Evolutionary conservation across 2,113 vertebrate genomes (phyloP).

Genomic region (Megalops atlanticus): DNA sequence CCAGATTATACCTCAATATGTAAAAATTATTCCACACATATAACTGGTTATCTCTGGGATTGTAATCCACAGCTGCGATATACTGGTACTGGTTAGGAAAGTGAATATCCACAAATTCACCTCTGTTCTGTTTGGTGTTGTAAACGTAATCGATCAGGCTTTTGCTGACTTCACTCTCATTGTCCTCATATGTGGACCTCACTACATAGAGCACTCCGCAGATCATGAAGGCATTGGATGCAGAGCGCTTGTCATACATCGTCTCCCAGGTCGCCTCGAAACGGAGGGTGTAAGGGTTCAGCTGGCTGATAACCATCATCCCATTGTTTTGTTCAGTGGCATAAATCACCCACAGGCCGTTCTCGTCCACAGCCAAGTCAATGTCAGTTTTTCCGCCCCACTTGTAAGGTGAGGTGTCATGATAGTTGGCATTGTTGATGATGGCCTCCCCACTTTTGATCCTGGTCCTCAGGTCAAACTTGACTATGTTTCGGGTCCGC

Average conservation of each 20-base stretch:
- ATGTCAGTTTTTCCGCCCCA: constrained; percentile 99
- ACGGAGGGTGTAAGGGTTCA: constrained; percentile 96
- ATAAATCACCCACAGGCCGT: constrained; percentile 98
- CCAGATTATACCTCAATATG: constrained; percentile 93
- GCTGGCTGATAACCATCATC: constrained; percentile 96
- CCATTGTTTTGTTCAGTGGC: constrained; percentile 98
- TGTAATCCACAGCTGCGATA: constrained; percentile 98
- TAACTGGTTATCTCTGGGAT: constrained; percentile 96
- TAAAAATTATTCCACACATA: constrained; percentile 99
- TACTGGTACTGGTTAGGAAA: constrained; percentile 99
- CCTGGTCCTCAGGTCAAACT: constrained; percentile 97
- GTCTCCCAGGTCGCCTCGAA: constrained; percentile 98
- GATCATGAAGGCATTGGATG: constrained; percentile 98
- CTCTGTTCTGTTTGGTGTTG: constrained; percentile 88
- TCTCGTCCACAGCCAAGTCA: constrained; percentile 95
- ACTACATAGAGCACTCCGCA: constrained; percentile 97
- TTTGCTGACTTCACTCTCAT: constrained; percentile 95
- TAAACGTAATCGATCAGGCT: constrained; percentile 94
- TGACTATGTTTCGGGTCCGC: constrained; percentile 96
- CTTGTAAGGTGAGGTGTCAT: constrained; percentile 95
- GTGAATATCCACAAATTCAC: constrained; percentile 90
- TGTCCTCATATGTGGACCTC: constrained; percentile 95
- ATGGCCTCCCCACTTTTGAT: constrained; percentile 99
- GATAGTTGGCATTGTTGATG: constrained; percentile 98
- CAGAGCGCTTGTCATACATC: constrained; percentile 91